Evolutionary conservation across 2,113 vertebrate species (phyloP), one percentile per base, ranked within the genome.

Genomic region (Lamprologus lemairii): DNA sequence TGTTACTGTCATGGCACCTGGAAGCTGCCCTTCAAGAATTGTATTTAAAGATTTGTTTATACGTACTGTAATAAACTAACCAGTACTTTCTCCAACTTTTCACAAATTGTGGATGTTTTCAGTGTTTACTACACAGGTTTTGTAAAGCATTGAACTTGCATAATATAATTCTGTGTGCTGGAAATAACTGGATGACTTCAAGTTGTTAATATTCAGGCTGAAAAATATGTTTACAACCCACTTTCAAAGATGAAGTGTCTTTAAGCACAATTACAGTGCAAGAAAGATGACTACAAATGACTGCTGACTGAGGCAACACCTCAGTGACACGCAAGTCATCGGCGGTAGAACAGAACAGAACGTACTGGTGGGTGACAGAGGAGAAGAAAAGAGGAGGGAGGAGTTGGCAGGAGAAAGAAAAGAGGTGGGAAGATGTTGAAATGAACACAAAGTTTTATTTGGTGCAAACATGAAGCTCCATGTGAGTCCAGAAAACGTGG

Each of bases 361-460:
- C 6, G 42, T 87, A 31, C 85, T 65, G 28, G 86, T 73, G 65
- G 80, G 81, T 83, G 88, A 84, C 51, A 45, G 57, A 71, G 82
- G 78, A 80, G 57, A 87, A 53, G 17, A 63, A 87, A 82, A 40
- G 81, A 87, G 54, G 82, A 88, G 80, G 47, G 79, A 91, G 58
- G 86, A 88, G 82, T 78, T 87, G 28, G 28, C 83, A 16, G 85
- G 37, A 83, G 37, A 84, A 49, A 60, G 9, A 65, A 86, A 88
- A 65, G 81, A 82, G 55, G 91, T 93, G 90, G 85, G 88, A 85
- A 85, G 92, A 85, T 55, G 83, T 83, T 80, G 53, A 84, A 49
- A 89, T 60, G n/a, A 79, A 68, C 16, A 83, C 55, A 90, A 90
- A 88, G 88, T 88, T 89, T 68, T 13, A 33, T 71, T 75, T 42